These are phyloP conservation scores for Copsychus sechellarum DNA, from an alignment of 2,113 vertebrate genomes.

Conservation along the genomic window DNA sequence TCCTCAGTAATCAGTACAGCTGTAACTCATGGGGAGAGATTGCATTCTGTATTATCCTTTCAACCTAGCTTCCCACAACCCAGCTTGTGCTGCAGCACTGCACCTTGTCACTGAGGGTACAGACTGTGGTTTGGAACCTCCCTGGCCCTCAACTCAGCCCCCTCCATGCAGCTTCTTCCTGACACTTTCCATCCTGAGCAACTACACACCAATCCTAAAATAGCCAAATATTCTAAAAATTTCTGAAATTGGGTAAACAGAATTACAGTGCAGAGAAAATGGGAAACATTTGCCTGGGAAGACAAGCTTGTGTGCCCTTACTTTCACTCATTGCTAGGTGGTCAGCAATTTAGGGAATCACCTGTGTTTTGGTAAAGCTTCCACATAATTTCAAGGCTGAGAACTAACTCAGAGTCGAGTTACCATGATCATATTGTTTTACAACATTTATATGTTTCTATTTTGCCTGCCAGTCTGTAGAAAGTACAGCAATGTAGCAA, in stretches of 20 bases:
- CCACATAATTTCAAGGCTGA: background rate
- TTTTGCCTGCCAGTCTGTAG: background rate
- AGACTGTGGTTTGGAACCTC: no score
- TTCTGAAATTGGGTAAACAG: background rate
- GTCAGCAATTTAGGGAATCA: accelerated
- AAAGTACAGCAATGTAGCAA: background rate
- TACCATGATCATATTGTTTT: background rate
- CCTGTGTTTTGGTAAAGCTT: background rate
- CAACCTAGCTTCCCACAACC: no score
- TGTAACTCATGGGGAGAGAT: no score
- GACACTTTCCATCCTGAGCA: background rate
- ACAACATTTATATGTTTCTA: background rate
- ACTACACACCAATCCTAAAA: background rate
- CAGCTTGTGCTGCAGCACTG: background rate
- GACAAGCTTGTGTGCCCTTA: background rate
- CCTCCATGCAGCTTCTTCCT: accelerated
- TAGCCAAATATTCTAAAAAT: background rate
- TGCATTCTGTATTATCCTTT: no score
- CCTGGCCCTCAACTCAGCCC: accelerated
- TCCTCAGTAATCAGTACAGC: no score
- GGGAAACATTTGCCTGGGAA: background rate
- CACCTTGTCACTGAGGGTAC: accelerated
- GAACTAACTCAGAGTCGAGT: background rate
- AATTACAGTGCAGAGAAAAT: background rate
- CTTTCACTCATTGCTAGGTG: background rate